Base-by-base conservation (phyloP, 2,888 invertebrate species). In the Rhabditophanes sp. region DNA sequence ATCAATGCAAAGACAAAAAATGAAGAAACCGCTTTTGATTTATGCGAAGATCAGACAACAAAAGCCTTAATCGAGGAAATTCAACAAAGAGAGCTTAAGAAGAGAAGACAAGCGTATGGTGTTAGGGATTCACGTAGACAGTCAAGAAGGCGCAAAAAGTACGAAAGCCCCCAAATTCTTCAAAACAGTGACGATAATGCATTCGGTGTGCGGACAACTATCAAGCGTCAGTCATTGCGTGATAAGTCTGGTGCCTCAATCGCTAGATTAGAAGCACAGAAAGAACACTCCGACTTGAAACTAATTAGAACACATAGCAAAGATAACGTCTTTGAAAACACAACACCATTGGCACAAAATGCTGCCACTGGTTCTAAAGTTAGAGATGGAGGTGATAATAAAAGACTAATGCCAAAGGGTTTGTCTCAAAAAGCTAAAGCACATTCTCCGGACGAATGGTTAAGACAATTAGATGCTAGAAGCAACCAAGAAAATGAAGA, bases 1-100 rank as follows among this genome's bases (percentile, higher is more conserved):
- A 75, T 96, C 62, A 85, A 88, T 69, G 85, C 88, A 20, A 80
- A 81, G 66, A 93, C 90, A 64, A 83, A 82, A 66, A 83, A 82
- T 65, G 87, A 87, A 46, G 93, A 96, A 72, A 88, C 88, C 37
- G 87, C 93, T 20, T 81, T 85, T 68, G 64, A 64, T 25, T 39
- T 64, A 12, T 55, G 57, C 26, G 58, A 61, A 27, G 64, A 65
- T 33, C 42, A 41, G 11, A 41, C 46, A 9, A 64, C 65, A 3
- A 44, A 48, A 8, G 45, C 50, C 17, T 48, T 59, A 6, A 65
- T 64, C 19, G 33, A 32, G 16, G 46, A 48, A 2, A 38, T 64
- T 25, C 51, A 53, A 17, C 53, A 53, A 35, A 46, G 44, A n/a
- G 61, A 58, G 30, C 51, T 52, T 6, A 31, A 48, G 24, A 45